These are phyloP conservation scores for Margaritifera margaritifera DNA, from an alignment of 2,888 invertebrate genomes.

Conservation along the genomic window DNA sequence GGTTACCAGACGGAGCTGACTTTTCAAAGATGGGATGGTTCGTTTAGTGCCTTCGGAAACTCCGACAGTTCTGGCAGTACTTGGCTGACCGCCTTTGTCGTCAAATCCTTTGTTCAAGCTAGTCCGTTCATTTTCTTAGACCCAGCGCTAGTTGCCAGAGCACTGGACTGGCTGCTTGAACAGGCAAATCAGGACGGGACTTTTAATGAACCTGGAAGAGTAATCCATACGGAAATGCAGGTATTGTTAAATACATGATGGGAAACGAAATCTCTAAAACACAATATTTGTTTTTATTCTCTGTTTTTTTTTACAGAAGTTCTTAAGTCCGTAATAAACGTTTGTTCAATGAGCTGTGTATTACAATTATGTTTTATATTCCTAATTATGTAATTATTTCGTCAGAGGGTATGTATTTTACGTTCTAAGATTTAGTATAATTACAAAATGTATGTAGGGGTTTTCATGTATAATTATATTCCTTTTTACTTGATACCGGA, in stretches of 20 bases:
- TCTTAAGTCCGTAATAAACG: too few species aligned
- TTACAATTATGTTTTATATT: too few species aligned
- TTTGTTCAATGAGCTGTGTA: too few species aligned
- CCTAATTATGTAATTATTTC: too few species aligned
- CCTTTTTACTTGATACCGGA: too few species aligned
- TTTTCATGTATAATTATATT: too few species aligned
- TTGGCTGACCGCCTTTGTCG: constrained; percentile 87
- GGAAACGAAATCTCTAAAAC: too few species aligned
- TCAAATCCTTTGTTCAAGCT: constrained; percentile 84
- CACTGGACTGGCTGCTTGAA: constrained; percentile 82
- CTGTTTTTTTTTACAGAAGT: too few species aligned
- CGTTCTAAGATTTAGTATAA: too few species aligned
- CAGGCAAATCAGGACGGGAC: constrained; percentile 82
- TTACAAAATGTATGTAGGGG: too few species aligned
- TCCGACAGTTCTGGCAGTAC: constrained; percentile 32
- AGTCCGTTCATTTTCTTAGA: constrained; percentile 80
- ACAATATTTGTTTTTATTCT: too few species aligned
- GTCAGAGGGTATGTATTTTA: too few species aligned
- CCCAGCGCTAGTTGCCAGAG: constrained; percentile 77
- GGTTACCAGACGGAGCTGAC: constrained; percentile 43
- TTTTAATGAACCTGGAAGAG: constrained; percentile 83
- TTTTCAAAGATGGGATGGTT: constrained; percentile 30
- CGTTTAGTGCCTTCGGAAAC: constrained; percentile 48
- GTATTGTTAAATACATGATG: constrained; percentile 52
- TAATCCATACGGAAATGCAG: constrained; percentile 78